Base-by-base conservation (phyloP, 2,888 invertebrate genomes). In the Chouioia cunea region DNA sequence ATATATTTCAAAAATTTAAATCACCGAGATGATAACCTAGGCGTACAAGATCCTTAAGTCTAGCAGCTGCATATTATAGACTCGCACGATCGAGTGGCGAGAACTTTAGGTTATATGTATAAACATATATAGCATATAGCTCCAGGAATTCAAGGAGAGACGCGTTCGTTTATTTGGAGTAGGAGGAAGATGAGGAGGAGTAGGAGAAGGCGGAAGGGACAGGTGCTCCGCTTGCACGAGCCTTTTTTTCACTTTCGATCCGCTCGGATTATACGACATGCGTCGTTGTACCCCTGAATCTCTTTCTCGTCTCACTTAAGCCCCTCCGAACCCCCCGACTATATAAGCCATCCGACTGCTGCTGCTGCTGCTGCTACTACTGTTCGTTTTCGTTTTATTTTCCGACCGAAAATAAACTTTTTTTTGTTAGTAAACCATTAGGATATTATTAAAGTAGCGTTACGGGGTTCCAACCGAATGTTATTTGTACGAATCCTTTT, bases 181-280 rank as follows among this genome's bases (percentile, higher is more conserved):
- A 36, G 27, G 6, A 36, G 36, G 4, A 36, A 12, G 36, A 36
- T 36, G 36, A 36, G 36, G n/a, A n/a, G n/a, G n/a, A n/a, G n/a
- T n/a, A n/a, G n/a, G n/a, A n/a, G n/a, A 53, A 47, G 58, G 27
- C 18, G 20, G 16, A 47, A 22, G 12, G 16, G 70, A 43, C 65
- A 70, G 70, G 70, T 70, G 70, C 50, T 27, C 20, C 16, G 22
- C 15, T 59, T 46, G 46, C 54, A 44, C 50, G 50, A 47, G 65
- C 36, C 27, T 27, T 56, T 62, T 60, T 70, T 70, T 70, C 62
- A 57, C 52, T 62, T 57, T 56, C 57, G 50, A 65, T 62, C 18
- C 10, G 10, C 50, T 22, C 16, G 62, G 62, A 62, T 60, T 68
- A 62, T 62, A 62, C 53, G 47, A 43, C 43, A 20, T 59, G 46